Evolutionary conservation across 2,797 vertebrate species (phyloP).

Genomic region (Phrynocephalus guinanensis): DNA sequence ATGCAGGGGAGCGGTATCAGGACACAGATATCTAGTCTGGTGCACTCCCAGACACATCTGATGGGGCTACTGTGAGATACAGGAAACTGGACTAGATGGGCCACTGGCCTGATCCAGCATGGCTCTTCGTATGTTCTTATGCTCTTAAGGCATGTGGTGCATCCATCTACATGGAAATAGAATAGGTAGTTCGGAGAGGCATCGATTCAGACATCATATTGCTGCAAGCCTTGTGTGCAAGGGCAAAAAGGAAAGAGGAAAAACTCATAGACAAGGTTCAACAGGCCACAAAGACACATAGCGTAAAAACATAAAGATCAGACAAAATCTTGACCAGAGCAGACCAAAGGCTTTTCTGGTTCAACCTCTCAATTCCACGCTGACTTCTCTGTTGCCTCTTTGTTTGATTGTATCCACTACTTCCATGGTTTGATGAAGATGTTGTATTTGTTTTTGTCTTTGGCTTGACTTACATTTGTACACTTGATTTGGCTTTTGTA

Average conservation of each 20-base stretch:
- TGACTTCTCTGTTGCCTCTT: neutral
- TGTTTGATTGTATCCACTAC: neutral
- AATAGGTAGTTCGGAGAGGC: neutral
- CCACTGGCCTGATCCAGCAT: too few relatives aligned
- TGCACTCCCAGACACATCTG: too few relatives aligned
- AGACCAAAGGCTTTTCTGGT: neutral
- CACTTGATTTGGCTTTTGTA: neutral
- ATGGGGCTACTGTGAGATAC: too few relatives aligned
- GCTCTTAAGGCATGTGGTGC: neutral
- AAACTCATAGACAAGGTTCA: neutral
- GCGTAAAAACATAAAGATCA: neutral
- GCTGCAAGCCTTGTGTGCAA: neutral
- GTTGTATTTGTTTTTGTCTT: neutral
- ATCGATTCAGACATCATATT: neutral
- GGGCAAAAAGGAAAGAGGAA: neutral
- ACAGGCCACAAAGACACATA: neutral
- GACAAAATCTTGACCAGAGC: too few relatives aligned
- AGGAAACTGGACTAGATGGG: too few relatives aligned
- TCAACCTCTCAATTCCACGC: neutral
- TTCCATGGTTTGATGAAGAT: neutral
- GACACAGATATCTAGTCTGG: too few relatives aligned
- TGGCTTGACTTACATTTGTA: neutral
- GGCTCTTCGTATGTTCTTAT: too few relatives aligned
- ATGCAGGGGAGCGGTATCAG: too few relatives aligned
- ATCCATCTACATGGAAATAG: neutral